Base-by-base conservation (phyloP, 2,888 invertebrate genomes). In the Artemia sinica region DNA sequence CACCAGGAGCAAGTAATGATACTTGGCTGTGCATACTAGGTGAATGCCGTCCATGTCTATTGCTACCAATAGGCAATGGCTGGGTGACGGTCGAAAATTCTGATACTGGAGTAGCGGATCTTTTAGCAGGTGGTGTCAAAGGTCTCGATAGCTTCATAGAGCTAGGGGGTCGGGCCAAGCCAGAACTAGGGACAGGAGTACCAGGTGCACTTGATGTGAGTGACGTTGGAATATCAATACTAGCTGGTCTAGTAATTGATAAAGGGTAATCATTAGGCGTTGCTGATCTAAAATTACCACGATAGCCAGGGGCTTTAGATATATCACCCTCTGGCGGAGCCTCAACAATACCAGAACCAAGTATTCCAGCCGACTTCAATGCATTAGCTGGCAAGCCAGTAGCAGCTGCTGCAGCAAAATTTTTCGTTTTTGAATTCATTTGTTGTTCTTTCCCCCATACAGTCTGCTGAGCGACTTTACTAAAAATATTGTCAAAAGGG, bases 221-320 rank as follows among this genome's bases (percentile, higher is more conserved):
- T 11, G 66, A 70, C n/a, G 58, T 63, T 58, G 65, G 66, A n/a
- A 51, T 49, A 18, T 68, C 67, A n/a, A 67, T 18, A 7, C 50
- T 12, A 10, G 66, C 14, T 66, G 49, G 63, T 4, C n/a, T 48
- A 1, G 68, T 65, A 41, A 48, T 50, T 13, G 67, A 48, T 11
- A 65, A 14, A 52, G 51, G 49, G 41, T 71, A 69, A 11, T 67
- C 67, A 11, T 69, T 70, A 13, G 71, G 68, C 10, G 69, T 58
- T 9, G 72, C 67, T 14, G 50, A 49, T 11, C 66, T 49, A 63
- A 70, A 50, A 67, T 83, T 85, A 68, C 88, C 89, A 75, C 91
- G 84, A 78, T 92, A 93, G 0, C 92, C 92, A 0, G 92, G 92
- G 71, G 92, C 92, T 79, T 92, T 93, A 66, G 89, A 86, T 7